Base-by-base conservation (phyloP, 1,140 invertebrate species). In the Caenorhabditis inopinata region DNA sequence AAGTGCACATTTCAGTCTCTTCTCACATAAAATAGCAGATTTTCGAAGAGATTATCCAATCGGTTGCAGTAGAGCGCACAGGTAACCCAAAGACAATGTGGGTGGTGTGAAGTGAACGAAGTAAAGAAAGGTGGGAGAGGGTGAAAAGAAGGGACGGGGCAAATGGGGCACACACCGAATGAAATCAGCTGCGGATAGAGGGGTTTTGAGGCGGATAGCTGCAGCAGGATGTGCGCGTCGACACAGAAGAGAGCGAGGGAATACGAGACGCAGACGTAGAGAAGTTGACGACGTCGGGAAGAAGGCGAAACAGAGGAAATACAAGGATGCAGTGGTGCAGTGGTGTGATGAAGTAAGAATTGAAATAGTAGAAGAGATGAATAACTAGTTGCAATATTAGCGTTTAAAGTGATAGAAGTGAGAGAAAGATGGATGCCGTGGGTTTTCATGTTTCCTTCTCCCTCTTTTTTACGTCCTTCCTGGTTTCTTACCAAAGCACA, bases 121-220 rank as follows among this genome's bases (percentile, higher is more conserved):
- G 58, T 68, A 32, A 68, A 68, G 58, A 68, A 68, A 68, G 23
- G n/a, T 68, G 58, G 58, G 32, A 38, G 58, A 32, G 21, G n/a
- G 32, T 21, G 58, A 58, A n/a, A n/a, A n/a, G 25, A 29, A n/a
- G 27, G 53, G 53, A 9, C 29, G 38, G 58, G 58, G 23, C 58
- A 68, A 68, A 68, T 68, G 58, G 32, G 58, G 58, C 32, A 38
- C 35, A 68, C 58, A 32, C 35, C n/a, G 58, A 68, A 68, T 23
- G 58, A 68, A 68, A 68, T 68, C 58, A 68, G 58, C 58, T 68
- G 58, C 58, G 58, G 58, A 68, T 68, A 68, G 58, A 32, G 32
- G 7, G 58, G 58, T 68, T 68, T 68, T 21, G 58, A 29, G 58
- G 58, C 29, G 58, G 58, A 68, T 68, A 68, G 58, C 58, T 38